phyloP scores from a whole-genome alignment of 2,888 invertebrate species.

The Chirona hameri region DNA sequence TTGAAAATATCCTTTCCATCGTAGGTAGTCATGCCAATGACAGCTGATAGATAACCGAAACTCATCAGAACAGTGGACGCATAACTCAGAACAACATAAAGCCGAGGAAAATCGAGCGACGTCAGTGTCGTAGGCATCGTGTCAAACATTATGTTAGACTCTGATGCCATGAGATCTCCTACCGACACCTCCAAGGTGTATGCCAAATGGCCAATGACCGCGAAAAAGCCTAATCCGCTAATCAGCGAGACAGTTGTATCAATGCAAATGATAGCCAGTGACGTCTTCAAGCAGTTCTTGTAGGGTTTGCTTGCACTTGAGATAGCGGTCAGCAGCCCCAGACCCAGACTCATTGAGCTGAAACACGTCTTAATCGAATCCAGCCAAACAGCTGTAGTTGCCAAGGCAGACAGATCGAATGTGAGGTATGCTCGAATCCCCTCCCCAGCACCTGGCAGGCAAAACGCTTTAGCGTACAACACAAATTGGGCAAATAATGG shows the following conservation, averaged over 20 bases:
- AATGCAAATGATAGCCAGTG: neutral
- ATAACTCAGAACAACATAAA: neutral
- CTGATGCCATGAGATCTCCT: neutral
- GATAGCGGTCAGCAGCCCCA: neutral
- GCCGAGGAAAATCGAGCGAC: neutral
- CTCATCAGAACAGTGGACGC: neutral
- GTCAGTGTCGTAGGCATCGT: neutral
- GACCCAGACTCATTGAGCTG: neutral
- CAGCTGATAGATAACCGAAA: neutral
- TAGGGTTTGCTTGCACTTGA: neutral
- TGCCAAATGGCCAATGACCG: neutral
- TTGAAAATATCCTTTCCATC: slow-evolving; percentile 10
- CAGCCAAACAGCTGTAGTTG: neutral
- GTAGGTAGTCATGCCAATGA: neutral
- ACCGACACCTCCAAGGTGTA: neutral
- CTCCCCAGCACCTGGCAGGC: neutral
- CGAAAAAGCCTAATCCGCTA: neutral
- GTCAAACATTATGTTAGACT: neutral
- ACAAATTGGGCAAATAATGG: neutral
- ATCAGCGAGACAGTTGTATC: neutral
- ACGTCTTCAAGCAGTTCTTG: neutral
- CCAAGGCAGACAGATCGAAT: neutral
- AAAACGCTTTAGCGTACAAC: neutral
- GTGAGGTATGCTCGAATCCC: neutral
- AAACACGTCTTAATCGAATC: neutral